Conservation (phyloP, 2,797 vertebrate species). For the Microtus agrestis region DNA sequence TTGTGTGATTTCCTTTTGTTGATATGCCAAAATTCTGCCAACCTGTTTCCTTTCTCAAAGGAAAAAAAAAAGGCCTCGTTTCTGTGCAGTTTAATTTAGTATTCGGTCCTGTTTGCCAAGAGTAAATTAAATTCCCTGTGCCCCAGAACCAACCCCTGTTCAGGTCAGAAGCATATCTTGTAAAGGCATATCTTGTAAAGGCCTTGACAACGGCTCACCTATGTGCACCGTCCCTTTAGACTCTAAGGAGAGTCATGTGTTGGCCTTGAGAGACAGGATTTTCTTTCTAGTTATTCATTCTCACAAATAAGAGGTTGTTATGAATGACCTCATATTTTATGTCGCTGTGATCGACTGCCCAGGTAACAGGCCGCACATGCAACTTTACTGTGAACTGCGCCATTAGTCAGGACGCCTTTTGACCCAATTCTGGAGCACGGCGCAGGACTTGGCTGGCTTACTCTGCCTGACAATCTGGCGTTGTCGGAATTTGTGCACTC, state of each 20-base stretch:
- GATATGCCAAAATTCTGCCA: slow-evolving; percentile 90
- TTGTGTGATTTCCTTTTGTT: slow-evolving; percentile 89
- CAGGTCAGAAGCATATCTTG: slow-evolving; percentile 80
- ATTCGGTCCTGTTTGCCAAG: slow-evolving; percentile 86
- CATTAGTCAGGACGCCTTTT: not conserved
- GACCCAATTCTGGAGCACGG: not conserved
- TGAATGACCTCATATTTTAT: slow-evolving; percentile 18
- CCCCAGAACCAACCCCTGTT: slow-evolving; percentile 53
- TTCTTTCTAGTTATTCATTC: slow-evolving; percentile 47
- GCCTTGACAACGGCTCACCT: slow-evolving; percentile 79
- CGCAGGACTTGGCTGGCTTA: not conserved
- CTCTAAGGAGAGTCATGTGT: slow-evolving; percentile 15
- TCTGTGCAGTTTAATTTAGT: slow-evolving; percentile 88
- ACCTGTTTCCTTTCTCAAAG: slow-evolving; percentile 87
- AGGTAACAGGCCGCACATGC: slow-evolving; percentile 8
- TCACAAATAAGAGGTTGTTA: slow-evolving; percentile 40
- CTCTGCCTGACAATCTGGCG: not conserved
- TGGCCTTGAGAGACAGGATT: not conserved
- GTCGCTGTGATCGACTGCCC: not conserved
- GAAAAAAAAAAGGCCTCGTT: slow-evolving; percentile 79
- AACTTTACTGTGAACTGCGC: slow-evolving; percentile 23
- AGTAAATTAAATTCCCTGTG: slow-evolving; percentile 85
- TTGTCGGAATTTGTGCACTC: not conserved
- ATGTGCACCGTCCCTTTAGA: slow-evolving; percentile 76
- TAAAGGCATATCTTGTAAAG: slow-evolving; percentile 80